A percentile compares a stretch with the other conserved stretches of the same genome.
These are phyloP conservation scores for Pterocles burchelli DNA, from an alignment of 2,113 vertebrate species.

Conservation along the genomic window DNA sequence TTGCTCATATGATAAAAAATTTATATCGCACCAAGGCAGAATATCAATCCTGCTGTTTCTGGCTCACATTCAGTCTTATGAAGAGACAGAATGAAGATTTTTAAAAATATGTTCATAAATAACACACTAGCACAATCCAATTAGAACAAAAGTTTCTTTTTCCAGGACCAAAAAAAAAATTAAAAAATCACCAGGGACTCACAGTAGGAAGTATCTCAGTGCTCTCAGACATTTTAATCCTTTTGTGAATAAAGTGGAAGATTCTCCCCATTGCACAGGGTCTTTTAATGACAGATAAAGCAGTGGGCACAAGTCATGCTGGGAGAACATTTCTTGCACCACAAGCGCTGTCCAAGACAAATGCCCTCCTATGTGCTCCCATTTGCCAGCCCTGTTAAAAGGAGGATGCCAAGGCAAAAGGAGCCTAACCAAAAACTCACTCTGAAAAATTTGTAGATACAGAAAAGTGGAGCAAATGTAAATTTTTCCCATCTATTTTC, in stretches of 20 bases:
- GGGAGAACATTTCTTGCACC: background rate
- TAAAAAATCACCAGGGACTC: background rate
- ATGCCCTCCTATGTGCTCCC: background rate
- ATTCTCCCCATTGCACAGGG: background rate
- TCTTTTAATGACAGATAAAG: background rate
- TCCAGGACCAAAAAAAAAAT: background rate
- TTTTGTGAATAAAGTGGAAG: background rate
- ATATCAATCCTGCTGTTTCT: slow-evolving; percentile 45
- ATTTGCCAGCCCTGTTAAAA: background rate
- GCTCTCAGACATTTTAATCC: background rate
- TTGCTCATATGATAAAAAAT: slow-evolving; percentile 43
- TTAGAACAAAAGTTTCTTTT: background rate
- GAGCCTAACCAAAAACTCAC: background rate
- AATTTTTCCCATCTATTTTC: background rate
- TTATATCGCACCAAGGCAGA: slow-evolving; percentile 5
- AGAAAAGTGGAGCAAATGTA: background rate
- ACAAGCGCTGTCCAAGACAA: background rate
- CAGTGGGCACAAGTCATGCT: background rate
- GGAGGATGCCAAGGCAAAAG: background rate
- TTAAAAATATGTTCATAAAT: background rate
- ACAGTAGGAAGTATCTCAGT: background rate
- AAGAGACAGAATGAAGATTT: background rate
- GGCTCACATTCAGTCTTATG: background rate
- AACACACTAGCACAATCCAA: background rate
- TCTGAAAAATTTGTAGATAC: background rate